Conservation (phyloP, 2,888 invertebrate genomes). For the Tanytarsus gracilentus region DNA sequence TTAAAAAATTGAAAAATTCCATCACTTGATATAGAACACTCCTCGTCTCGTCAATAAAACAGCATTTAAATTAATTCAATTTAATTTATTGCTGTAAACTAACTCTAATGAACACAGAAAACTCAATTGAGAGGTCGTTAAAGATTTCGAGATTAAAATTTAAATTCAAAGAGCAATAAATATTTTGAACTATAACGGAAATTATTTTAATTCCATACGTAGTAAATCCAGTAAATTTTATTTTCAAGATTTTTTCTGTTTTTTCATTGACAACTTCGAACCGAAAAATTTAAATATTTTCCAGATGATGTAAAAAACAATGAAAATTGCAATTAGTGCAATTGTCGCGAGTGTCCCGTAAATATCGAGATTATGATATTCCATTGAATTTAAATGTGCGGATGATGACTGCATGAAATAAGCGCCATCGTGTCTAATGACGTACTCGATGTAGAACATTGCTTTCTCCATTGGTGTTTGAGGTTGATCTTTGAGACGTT, state of each 20-base stretch:
- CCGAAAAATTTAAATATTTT: neutral
- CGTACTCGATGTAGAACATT: constrained; percentile 10
- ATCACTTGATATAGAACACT: too few relatives aligned
- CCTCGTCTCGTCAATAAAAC: too few relatives aligned
- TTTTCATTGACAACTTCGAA: neutral
- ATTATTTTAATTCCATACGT: too few relatives aligned
- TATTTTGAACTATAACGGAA: too few relatives aligned
- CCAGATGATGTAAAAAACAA: neutral
- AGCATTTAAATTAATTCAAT: too few relatives aligned
- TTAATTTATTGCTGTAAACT: too few relatives aligned
- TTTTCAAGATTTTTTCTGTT: neutral
- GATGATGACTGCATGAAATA: constrained; percentile 9
- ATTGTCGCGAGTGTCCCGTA: neutral
- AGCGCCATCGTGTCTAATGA: neutral
- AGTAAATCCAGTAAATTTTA: neutral
- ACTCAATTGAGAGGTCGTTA: too few relatives aligned
- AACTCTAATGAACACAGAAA: too few relatives aligned
- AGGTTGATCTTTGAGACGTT: constrained; percentile 6
- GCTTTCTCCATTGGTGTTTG: constrained; percentile 14
- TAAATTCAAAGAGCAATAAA: too few relatives aligned
- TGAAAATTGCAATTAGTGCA: neutral
- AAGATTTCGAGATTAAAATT: too few relatives aligned
- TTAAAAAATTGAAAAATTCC: too few relatives aligned
- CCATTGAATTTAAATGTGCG: neutral
- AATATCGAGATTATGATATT: constrained; percentile 12